A percentile compares a stretch with the other conserved stretches of the same genome.
Conservation (phyloP, 2,888 invertebrate genomes). For the Amblyjoppa fuscipennis region DNA sequence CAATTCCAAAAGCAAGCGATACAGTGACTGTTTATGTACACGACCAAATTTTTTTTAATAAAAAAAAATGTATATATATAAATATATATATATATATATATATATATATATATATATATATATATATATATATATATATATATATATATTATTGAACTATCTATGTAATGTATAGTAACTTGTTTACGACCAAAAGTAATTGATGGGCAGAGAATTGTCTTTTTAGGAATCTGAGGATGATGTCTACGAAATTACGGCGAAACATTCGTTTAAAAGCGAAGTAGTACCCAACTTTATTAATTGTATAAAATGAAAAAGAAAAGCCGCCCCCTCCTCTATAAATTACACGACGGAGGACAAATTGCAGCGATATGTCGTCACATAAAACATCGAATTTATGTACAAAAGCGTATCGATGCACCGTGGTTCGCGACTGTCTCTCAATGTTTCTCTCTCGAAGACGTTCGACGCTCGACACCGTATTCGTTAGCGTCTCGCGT, state of each 20-base stretch:
- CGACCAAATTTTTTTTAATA: neutral
- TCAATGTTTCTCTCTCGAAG: neutral
- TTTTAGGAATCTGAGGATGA: neutral
- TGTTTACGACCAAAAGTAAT: neutral
- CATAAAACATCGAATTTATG: conserved; percentile 66
- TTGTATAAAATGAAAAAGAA: conserved; percentile 76
- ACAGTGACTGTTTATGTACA: neutral
- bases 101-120: neutral
- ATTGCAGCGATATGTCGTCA: conserved; percentile 70
- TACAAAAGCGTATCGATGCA: conserved; percentile 63
- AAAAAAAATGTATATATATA: neutral
- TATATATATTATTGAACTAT: neutral
- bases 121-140: neutral
- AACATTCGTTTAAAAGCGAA: conserved; percentile 68
- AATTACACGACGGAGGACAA: conserved; percentile 48
- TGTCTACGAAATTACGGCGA: conserved; percentile 39
- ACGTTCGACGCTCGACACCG: neutral
- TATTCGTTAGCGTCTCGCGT: neutral
- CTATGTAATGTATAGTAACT: neutral
- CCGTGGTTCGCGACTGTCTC: conserved; percentile 26
- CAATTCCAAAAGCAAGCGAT: neutral
- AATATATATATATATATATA: neutral
- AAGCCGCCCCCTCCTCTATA: conserved; percentile 30
- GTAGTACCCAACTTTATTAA: conserved; percentile 79
- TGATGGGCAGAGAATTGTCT: neutral